These are phyloP conservation scores for Spatulosminthurus flaviceps DNA, from an alignment of 2,888 invertebrate species.

Conservation along the genomic window DNA sequence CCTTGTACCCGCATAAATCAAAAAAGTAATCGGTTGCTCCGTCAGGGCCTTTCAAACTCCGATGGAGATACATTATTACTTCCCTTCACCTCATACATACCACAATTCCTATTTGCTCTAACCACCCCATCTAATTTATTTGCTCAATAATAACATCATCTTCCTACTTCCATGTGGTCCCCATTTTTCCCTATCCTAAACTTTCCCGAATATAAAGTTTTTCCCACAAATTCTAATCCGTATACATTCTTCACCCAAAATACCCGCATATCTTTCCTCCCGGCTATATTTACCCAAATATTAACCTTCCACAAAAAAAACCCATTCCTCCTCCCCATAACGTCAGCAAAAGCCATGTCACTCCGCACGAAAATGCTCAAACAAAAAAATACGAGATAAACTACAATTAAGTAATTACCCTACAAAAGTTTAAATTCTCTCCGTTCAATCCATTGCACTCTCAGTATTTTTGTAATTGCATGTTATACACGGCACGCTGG, in stretches of 20 bases:
- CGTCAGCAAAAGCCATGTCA: no score
- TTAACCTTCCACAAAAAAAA: no score
- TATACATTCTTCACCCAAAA: no score
- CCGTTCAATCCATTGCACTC: background rate
- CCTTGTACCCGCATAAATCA: constrained; percentile 44
- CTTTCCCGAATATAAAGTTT: no score
- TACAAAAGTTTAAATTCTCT: background rate
- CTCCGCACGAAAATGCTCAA: background rate
- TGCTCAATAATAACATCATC: constrained; percentile 25
- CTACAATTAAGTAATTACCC: background rate
- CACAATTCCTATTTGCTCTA: background rate
- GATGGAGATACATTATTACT: constrained; percentile 33
- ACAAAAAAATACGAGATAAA: no score
- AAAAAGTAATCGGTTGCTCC: constrained; percentile 43
- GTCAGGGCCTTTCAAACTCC: constrained; percentile 29
- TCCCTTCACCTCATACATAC: constrained; percentile 1
- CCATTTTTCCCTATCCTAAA: background rate
- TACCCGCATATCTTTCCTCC: no score
- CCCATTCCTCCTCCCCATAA: no score
- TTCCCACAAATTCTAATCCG: no score
- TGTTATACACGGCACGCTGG: background rate
- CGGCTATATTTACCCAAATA: no score
- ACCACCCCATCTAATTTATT: constrained; percentile 32
- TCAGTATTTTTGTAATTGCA: constrained; percentile 5
- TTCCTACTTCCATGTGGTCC: constrained; percentile 21